Conservation (phyloP, 2,113 vertebrate genomes). For the Leiothrix lutea region DNA sequence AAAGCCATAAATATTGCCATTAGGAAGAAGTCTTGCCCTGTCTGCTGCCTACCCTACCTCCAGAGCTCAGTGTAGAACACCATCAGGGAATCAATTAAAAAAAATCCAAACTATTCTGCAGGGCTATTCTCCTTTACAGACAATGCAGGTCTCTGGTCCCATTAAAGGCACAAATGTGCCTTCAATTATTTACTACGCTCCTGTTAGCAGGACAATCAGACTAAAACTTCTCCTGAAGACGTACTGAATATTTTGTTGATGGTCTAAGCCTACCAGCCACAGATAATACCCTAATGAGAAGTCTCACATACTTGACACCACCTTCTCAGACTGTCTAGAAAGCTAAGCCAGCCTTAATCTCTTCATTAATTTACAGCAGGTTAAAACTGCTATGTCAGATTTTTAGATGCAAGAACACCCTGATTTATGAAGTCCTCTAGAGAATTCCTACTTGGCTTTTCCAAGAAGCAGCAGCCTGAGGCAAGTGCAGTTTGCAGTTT, state of each 20-base stretch:
- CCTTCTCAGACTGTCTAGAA: not conserved
- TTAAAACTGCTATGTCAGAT: not conserved
- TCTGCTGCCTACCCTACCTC: not conserved
- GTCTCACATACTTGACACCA: not conserved
- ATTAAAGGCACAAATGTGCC: not conserved
- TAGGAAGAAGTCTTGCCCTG: not conserved
- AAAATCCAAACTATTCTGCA: not conserved
- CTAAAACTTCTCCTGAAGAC: not conserved
- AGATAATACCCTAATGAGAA: not conserved
- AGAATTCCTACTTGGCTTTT: not conserved
- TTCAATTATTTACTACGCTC: not conserved
- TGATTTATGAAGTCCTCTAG: not conserved
- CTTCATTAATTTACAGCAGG: not conserved
- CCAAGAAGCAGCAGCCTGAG: not conserved
- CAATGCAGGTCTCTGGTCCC: not conserved
- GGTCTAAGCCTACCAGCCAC: not conserved
- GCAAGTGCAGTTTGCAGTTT: not conserved
- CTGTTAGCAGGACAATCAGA: not conserved
- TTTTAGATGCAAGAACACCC: not conserved
- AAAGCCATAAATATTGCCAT: not conserved
- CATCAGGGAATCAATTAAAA: fast-evolving
- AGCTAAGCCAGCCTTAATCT: not conserved
- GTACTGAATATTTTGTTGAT: not conserved
- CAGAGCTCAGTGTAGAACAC: not conserved
- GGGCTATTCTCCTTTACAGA: not conserved